Base-by-base conservation (phyloP, 1,140 invertebrate genomes). In the Cotesia chilonis region DNA sequence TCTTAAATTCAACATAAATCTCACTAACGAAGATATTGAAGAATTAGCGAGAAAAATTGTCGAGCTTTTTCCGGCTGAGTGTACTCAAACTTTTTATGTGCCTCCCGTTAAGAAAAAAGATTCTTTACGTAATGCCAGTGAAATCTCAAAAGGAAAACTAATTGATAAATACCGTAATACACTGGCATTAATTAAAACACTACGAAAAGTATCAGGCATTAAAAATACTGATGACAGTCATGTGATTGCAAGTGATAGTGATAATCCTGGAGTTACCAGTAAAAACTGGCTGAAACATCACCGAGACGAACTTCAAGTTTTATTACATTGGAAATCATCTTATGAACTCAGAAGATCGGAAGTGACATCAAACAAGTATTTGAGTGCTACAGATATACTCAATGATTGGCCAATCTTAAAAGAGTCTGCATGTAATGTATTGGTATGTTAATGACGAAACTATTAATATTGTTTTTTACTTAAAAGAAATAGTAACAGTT, bases 81-180 rank as follows among this genome's bases (percentile, higher is more conserved):
- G 57, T 17, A 37, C 1, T 1, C 57, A 60, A 60, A 60, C 57
- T 60, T 60, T 60, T 60, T 60, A 60, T 60, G 57, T 60, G 7
- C 57, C 57, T 60, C 57, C 57, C 1, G 57, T 60, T 0, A 35
- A 60, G 37, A 60, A 60, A 60, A 60, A 60, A 60, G 17, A 17
- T 14, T 60, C 17, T 5, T 14, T 41, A 41, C 38, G 38, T 1
- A 41, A 41, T 41, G 38, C 1, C 1, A 41, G 28, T 36, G 60
- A 63, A 38, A 63, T 63, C 3, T 63, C 60, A 12, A 63, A 14
- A 63, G 20, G 60, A 12, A 63, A 63, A 63, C 20, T 63, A 37
- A 9, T 12, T 1, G 60, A 63, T 3, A 63, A 37, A 63, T 63
- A 63, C 20, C 60, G 60, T 7, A 63, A 63, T 37, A 63, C 36